A percentile compares a stretch with the other conserved stretches of the same genome.
Conservation (phyloP, 2,113 vertebrate genomes). For the Sylvilagus bachmani region DNA sequence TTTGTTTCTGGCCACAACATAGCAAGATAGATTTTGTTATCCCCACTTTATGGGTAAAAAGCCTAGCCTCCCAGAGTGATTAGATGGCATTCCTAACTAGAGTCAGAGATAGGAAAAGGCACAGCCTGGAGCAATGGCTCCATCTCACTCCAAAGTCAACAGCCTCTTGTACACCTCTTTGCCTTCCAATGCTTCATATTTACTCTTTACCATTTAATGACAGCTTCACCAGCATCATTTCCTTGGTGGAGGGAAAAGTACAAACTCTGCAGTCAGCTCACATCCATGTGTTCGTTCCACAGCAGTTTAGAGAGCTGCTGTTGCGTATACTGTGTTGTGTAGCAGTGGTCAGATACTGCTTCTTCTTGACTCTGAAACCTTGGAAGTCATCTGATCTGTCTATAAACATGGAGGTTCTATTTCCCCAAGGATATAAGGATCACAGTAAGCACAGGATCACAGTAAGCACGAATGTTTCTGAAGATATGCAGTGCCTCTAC, state of each 20-base stretch:
- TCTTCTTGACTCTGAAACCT: not conserved
- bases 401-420: not conserved
- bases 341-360: not conserved
- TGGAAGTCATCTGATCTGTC: not conserved
- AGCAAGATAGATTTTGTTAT: not conserved
- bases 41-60: not conserved
- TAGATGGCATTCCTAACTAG: not conserved
- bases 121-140: not conserved
- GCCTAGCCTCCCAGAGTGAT: not conserved
- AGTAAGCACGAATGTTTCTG: not conserved
- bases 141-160: not conserved
- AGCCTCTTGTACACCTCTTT: not conserved
- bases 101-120: not conserved
- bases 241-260: not conserved
- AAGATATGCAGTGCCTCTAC: not conserved
- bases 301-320: not conserved
- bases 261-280: not conserved
- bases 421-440: not conserved
- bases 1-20: not conserved
- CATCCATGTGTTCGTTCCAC: not conserved
- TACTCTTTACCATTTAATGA: not conserved
- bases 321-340: rapidly evolving
- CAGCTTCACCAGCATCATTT: not conserved
- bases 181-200: not conserved
- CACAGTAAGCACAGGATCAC: not conserved